phyloP scores from a whole-genome alignment of 2,797 vertebrate genomes.

The Cottoperca gobio region DNA sequence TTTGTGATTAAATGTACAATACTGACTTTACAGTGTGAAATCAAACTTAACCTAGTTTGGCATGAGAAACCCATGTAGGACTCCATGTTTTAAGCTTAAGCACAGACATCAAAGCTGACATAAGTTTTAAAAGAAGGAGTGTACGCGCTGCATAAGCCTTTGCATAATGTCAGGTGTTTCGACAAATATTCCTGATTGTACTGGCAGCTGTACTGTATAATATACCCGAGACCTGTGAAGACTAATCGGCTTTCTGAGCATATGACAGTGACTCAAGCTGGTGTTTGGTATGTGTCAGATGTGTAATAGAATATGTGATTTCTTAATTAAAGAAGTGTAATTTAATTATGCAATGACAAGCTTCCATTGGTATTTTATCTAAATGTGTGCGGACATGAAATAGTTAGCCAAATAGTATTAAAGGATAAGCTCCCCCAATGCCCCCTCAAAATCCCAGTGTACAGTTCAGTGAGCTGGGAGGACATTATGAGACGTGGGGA shows the following conservation, averaged over 20 bases:
- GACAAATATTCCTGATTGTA: neutral
- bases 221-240: neutral
- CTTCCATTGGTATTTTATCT: constrained; percentile 1
- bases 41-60: neutral
- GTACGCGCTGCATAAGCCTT: neutral
- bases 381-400: neutral
- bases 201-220: neutral
- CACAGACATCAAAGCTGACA: neutral
- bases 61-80: neutral
- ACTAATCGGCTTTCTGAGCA: constrained; percentile 17
- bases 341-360: neutral
- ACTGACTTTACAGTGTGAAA: neutral
- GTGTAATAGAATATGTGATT: neutral
- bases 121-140: neutral
- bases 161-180: neutral
- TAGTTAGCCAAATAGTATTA: constrained; percentile 12
- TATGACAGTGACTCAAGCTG: neutral
- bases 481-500: neutral
- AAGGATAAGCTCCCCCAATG: neutral
- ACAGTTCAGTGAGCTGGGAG: neutral
- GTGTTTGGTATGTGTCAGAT: neutral
- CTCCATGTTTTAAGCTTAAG: neutral
- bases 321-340: constrained; percentile 3
- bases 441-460: neutral
- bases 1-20: neutral